Evolutionary conservation across 2,113 vertebrate species (phyloP), one percentile per base, ranked within the genome.

Genomic region (Gallinago undulata): DNA sequence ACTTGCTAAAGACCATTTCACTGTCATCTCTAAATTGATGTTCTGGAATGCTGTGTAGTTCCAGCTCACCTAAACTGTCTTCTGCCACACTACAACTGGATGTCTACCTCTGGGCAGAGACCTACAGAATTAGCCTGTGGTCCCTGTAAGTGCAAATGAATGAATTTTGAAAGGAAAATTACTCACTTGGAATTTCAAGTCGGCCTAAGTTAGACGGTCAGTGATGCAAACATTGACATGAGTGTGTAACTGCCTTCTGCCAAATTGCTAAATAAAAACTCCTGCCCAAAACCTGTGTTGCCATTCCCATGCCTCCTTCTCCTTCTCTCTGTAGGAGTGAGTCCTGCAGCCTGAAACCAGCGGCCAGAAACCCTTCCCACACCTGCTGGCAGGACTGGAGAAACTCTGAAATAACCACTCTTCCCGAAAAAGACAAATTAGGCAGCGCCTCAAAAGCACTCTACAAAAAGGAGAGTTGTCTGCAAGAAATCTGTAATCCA

Each of bases 251-350:
- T 67, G n/a, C 21, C 79, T 89, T 74, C 60, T 80, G 48, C 85
- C 9, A 69, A 85, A 75, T 39, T 28, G 48, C 19, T 51, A 75
- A 68, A 57, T 39, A 75, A 50, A 67, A 18, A 5, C 11, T 68
- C 35, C 27, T 24, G 55, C 41, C 31, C 3, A 1, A 75, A 69
- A 69, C 55, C 17, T 39, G 1, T 50, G 35, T 24, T 62, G 48
- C 35, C 37, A 17, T 57, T 59, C 8, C 33, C 24, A 21, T 55
- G n/a, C 60, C 48, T 59, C 45, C 62, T 53, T 89, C 43, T 84
- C 35, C 30, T n/a, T 73, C 16, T 41, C 10, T 78, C n/a, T 62
- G 30, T 48, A 23, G n/a, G 6, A 78, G 0, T 0, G 0, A 93
- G 39, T 22, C 35, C 64, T 74, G 51, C 16, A n/a, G 76, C 53